These are phyloP conservation scores for Clostera curtula DNA, from an alignment of 2,888 invertebrate genomes.

Conservation along the genomic window DNA sequence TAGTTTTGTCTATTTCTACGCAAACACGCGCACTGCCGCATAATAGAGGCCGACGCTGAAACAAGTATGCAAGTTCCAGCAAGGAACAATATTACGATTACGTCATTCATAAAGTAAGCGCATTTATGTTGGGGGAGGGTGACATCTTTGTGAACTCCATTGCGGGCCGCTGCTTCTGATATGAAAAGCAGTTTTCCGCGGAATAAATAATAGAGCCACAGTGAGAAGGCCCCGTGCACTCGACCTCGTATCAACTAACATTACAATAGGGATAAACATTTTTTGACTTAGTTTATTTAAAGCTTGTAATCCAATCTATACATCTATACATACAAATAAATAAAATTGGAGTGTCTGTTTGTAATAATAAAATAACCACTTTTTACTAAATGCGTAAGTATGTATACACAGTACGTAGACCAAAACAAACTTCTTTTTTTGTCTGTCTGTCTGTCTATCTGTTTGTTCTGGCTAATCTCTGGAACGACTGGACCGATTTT, in stretches of 20 bases:
- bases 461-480: too few species aligned
- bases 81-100: slow-evolving; percentile 56
- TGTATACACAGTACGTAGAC: too few species aligned
- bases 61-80: slow-evolving; percentile 44
- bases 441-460: too few species aligned
- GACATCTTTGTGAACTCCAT: slow-evolving; percentile 50
- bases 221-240: slow-evolving; percentile 35
- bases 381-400: too few species aligned
- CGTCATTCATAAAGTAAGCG: slow-evolving; percentile 58
- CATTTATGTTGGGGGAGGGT: slow-evolving; percentile 51
- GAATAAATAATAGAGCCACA: slow-evolving; percentile 56
- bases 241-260: slow-evolving; percentile 30
- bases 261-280: too few species aligned
- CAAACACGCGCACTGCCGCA: slow-evolving; percentile 26
- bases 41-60: slow-evolving; percentile 30
- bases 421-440: too few species aligned
- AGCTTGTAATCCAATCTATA: too few species aligned
- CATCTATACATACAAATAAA: too few species aligned
- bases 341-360: too few species aligned
- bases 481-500: too few species aligned
- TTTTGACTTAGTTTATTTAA: too few species aligned
- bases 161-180: slow-evolving; percentile 57
- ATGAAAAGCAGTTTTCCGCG: slow-evolving; percentile 64
- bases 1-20: slow-evolving; percentile 22
- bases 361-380: too few species aligned